Conservation (phyloP, 2,113 vertebrate species). For the Tiliqua scincoides region DNA sequence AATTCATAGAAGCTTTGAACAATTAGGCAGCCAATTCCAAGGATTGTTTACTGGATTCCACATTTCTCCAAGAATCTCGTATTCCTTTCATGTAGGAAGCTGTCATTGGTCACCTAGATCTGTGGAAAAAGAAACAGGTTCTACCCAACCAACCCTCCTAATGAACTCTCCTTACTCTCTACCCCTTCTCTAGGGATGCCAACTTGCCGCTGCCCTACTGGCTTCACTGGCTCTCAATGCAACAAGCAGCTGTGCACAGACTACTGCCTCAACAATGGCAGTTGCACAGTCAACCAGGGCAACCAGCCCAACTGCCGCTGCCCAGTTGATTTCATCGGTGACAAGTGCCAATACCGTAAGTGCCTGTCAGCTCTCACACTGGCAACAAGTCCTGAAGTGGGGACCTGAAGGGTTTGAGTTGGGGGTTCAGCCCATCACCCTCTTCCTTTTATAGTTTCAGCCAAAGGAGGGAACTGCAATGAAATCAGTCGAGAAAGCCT, state of each 20-base stretch:
- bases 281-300: constrained; percentile 90
- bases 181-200: constrained; percentile 80
- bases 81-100: neutral
- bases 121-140: neutral
- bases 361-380: constrained; percentile 23
- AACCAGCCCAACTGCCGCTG: constrained; percentile 95
- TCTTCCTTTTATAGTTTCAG: neutral
- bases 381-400: neutral
- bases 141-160: neutral
- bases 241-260: constrained; percentile 85
- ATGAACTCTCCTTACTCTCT: neutral
- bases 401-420: neutral
- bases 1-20: neutral
- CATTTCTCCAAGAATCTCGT: neutral
- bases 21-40: neutral
- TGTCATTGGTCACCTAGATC: too few relatives aligned
- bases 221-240: constrained; percentile 92
- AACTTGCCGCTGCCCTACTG: constrained; percentile 92
- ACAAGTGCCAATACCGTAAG: constrained; percentile 96
- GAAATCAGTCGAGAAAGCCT: neutral
- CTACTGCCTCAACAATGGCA: constrained; percentile 89
- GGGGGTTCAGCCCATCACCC: neutral
- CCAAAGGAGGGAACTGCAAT: neutral
- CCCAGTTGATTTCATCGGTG: constrained; percentile 81
- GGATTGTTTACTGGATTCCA: too few relatives aligned